phyloP scores from a whole-genome alignment of 1,140 invertebrate genomes.

The Pectinophora gossypiella region DNA sequence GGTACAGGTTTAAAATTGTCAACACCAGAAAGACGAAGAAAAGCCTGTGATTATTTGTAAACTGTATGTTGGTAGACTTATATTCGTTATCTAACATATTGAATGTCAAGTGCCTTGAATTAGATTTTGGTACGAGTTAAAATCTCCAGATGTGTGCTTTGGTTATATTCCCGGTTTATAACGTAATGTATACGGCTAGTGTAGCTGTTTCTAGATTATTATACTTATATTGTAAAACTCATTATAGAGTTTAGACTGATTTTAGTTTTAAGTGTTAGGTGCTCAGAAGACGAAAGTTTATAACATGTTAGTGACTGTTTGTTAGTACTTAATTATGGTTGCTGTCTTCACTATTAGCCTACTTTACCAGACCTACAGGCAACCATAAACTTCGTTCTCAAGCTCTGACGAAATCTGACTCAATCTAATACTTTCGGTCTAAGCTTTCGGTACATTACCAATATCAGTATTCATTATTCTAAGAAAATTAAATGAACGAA shows the following conservation, averaged over 20 bases:
- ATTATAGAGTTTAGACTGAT: slow-evolving; percentile 67
- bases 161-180: background rate
- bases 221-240: slow-evolving; percentile 39
- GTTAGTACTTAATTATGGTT: background rate
- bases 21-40: too few species aligned
- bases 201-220: slow-evolving; percentile 37
- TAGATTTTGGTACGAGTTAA: background rate
- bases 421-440: background rate
- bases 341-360: background rate
- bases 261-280: slow-evolving; percentile 57
- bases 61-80: too few species aligned
- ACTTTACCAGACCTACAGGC: background rate
- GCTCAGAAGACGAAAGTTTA: slow-evolving; percentile 35
- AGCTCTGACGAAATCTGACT: background rate
- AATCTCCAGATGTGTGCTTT: background rate
- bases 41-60: too few species aligned
- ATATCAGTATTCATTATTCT: slow-evolving; percentile 66
- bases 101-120: background rate
- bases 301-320: slow-evolving; percentile 7
- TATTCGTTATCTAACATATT: too few species aligned
- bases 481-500: slow-evolving; percentile 47
- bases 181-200: slow-evolving; percentile 16
- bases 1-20: too few species aligned
- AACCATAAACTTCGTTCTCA: background rate
- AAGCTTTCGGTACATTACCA: slow-evolving; percentile 40